Evolutionary conservation across 2,888 invertebrate genomes (phyloP).

Genomic region (Polylopha cassiicola): DNA sequence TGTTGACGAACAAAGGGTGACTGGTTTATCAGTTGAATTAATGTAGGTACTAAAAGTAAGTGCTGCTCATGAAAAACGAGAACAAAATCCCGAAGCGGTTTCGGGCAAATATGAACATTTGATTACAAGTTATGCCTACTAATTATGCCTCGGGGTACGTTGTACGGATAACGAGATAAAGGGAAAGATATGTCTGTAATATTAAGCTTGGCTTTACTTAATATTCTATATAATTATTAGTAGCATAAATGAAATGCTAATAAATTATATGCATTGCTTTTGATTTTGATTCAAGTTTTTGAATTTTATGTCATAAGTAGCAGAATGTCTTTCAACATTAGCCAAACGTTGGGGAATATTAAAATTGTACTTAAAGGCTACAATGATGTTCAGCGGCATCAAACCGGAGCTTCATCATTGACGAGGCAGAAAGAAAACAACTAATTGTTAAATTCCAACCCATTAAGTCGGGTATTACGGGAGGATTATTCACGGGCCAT

Average conservation of each 20-base stretch:
- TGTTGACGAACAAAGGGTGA: slow-evolving; percentile 45
- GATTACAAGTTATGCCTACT: slow-evolving; percentile 16
- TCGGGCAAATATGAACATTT: slow-evolving; percentile 17
- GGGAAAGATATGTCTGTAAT: slow-evolving; percentile 3
- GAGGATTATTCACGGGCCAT: slow-evolving; percentile 73
- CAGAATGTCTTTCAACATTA: no score
- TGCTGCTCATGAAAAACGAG: slow-evolving; percentile 20
- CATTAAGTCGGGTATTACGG: slow-evolving; percentile 73
- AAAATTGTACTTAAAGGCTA: slow-evolving; percentile 26
- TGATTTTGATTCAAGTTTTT: no score
- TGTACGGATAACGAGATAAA: slow-evolving; percentile 8
- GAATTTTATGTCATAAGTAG: no score
- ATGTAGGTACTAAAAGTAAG: slow-evolving; percentile 23
- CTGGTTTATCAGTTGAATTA: slow-evolving; percentile 49
- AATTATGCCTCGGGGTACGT: slow-evolving; percentile 9
- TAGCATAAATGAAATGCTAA: no score
- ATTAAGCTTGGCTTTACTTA: no score
- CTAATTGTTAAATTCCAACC: slow-evolving; percentile 75
- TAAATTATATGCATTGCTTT: no score
- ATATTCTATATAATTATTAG: no score
- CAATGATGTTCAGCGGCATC: slow-evolving; percentile 35
- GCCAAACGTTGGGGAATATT: no score
- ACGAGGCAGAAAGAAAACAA: slow-evolving; percentile 72
- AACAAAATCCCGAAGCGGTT: slow-evolving; percentile 11
- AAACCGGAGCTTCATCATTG: slow-evolving; percentile 52